A percentile compares a stretch with the other conserved stretches of the same genome.
These are phyloP conservation scores for Lamellibrachia columna DNA, from an alignment of 2,888 invertebrate genomes.

Conservation along the genomic window DNA sequence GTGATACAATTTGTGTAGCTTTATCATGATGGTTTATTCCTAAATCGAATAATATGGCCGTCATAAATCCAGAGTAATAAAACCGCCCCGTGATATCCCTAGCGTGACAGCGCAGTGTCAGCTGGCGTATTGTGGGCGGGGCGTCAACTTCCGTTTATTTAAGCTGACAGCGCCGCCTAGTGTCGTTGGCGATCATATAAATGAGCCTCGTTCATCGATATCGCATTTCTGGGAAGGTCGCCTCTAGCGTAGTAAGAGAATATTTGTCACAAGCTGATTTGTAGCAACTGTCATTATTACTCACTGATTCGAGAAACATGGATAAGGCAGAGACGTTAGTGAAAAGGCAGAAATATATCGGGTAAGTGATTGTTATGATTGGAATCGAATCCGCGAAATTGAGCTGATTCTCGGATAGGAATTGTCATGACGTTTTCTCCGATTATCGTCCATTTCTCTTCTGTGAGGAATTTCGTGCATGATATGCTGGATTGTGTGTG, in stretches of 20 bases:
- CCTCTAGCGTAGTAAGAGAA: neutral
- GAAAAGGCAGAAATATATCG: constrained; percentile 30
- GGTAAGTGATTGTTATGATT: constrained; percentile 29
- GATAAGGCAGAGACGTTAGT: constrained; percentile 32
- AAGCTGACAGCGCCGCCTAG: neutral
- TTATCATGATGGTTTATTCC: neutral
- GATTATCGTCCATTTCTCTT: neutral
- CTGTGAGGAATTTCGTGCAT: too few relatives aligned
- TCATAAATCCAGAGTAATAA: neutral
- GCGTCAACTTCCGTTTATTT: neutral
- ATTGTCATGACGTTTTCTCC: neutral
- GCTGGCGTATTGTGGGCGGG: neutral
- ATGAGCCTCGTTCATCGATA: neutral
- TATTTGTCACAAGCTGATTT: neutral
- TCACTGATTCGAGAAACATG: constrained; percentile 17
- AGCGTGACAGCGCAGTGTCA: neutral
- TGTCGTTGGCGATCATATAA: neutral
- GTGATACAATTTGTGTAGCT: neutral
- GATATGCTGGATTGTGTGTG: too few relatives aligned
- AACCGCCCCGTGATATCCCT: neutral
- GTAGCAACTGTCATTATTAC: neutral
- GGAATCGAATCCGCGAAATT: neutral
- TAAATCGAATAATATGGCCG: neutral
- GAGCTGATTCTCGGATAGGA: neutral
- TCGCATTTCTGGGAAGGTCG: neutral